These are phyloP conservation scores for Callocephalon fimbriatum DNA, from an alignment of 2,113 vertebrate species.

Conservation along the genomic window DNA sequence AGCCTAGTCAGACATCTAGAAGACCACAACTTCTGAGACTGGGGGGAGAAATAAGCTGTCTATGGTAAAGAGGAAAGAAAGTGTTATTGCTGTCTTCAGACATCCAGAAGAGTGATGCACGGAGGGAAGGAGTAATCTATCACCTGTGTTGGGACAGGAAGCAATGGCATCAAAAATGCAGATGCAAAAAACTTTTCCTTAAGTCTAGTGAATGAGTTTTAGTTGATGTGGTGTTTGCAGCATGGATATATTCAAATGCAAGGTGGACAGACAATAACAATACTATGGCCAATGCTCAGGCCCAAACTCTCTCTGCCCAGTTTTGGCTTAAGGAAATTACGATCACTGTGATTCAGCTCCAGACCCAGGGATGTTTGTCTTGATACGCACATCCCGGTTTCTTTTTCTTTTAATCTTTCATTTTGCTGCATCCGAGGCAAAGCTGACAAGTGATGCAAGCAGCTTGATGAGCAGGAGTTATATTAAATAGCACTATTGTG, in stretches of 20 bases:
- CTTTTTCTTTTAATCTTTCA: neutral
- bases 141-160: neutral
- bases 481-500: conserved; percentile 44
- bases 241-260: neutral
- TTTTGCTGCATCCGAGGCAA: conserved; percentile 14
- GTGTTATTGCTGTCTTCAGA: neutral
- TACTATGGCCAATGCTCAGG: fast-evolving
- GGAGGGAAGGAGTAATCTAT: neutral
- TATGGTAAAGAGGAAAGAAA: neutral
- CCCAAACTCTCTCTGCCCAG: neutral
- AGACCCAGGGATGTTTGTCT: neutral
- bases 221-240: neutral
- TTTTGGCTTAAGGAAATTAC: neutral
- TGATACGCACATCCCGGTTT: neutral
- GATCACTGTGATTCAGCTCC: neutral
- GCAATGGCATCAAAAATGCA: neutral
- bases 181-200: neutral
- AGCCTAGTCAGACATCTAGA: neutral
- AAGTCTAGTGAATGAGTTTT: neutral
- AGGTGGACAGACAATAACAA: neutral
- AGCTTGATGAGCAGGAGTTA: conserved; percentile 25
- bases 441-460: conserved; percentile 21
- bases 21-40: neutral
- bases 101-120: neutral
- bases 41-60: neutral